Evolutionary conservation across 2,113 vertebrate species (phyloP).

Genomic region (Scomber colias): DNA sequence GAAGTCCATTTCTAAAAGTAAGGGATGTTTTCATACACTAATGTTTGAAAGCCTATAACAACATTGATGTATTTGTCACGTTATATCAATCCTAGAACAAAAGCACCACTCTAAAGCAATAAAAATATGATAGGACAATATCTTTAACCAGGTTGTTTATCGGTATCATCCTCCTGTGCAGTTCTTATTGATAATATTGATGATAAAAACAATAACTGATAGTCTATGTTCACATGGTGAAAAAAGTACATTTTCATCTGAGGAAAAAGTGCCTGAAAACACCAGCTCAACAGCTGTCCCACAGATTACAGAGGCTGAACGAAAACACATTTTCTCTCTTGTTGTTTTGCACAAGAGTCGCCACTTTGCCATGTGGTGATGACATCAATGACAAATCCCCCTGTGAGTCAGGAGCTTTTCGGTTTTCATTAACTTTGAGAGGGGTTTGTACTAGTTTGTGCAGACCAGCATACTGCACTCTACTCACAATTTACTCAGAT

Average conservation of each 20-base stretch:
- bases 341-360: constrained; percentile 46
- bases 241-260: constrained; percentile 36
- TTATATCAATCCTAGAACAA: background rate
- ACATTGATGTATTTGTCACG: background rate
- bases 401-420: constrained; percentile 52
- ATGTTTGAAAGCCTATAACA: background rate
- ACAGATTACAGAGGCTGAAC: constrained; percentile 63
- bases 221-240: background rate
- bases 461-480: background rate
- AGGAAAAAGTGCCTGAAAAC: constrained; percentile 52
- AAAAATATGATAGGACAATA: background rate
- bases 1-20: background rate
- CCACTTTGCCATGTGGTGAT: constrained; percentile 49
- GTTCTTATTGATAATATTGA: background rate
- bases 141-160: background rate
- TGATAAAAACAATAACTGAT: background rate
- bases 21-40: background rate
- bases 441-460: constrained; percentile 6
- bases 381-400: constrained; percentile 60
- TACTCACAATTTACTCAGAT: background rate
- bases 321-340: constrained; percentile 62
- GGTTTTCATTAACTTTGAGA: constrained; percentile 55
- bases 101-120: background rate
- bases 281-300: constrained; percentile 70
- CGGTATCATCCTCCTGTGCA: background rate